These are phyloP conservation scores for Oncopodura yosiiana DNA, from an alignment of 1,140 invertebrate species.

Conservation along the genomic window DNA sequence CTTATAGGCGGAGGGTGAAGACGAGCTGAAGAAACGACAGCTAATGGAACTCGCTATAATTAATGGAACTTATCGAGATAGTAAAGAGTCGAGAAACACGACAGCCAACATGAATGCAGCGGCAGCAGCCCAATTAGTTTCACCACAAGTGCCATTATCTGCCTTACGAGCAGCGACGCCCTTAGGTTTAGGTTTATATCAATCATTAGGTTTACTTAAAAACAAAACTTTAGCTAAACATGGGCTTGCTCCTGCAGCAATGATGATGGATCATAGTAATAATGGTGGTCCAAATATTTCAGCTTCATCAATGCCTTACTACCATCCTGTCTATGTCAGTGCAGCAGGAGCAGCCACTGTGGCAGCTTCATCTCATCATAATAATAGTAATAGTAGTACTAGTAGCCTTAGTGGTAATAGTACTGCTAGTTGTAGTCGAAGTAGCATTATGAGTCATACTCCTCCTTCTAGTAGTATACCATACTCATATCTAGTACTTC, in stretches of 20 bases:
- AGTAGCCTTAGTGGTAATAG: too few species aligned
- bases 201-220: constrained; percentile 35
- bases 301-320: too few species aligned
- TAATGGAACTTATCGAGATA: constrained; percentile 98
- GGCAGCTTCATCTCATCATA: constrained; percentile 10
- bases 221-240: constrained; percentile 32
- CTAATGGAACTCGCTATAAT: constrained; percentile 99
- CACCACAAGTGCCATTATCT: constrained; percentile 35
- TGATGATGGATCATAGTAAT: too few species aligned
- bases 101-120: constrained; percentile 12
- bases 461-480: constrained; percentile 10
- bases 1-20: constrained; percentile 94
- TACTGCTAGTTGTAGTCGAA: background rate
- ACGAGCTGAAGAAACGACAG: constrained; percentile 98
- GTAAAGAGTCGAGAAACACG: constrained; percentile 57
- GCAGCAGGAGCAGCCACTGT: constrained; percentile 4
- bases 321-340: too few species aligned
- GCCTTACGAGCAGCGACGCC: constrained; percentile 35
- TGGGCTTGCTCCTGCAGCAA: constrained; percentile 54
- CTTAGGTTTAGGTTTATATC: constrained; percentile 37
- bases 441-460: background rate
- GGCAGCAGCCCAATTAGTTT: constrained; percentile 30
- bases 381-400: too few species aligned
- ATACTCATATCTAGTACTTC: too few species aligned
- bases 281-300: too few species aligned